A percentile compares a stretch with the other conserved stretches of the same genome.
phyloP scores from a whole-genome alignment of 2,888 invertebrate genomes.

The Hydrotaea diabolus region DNA sequence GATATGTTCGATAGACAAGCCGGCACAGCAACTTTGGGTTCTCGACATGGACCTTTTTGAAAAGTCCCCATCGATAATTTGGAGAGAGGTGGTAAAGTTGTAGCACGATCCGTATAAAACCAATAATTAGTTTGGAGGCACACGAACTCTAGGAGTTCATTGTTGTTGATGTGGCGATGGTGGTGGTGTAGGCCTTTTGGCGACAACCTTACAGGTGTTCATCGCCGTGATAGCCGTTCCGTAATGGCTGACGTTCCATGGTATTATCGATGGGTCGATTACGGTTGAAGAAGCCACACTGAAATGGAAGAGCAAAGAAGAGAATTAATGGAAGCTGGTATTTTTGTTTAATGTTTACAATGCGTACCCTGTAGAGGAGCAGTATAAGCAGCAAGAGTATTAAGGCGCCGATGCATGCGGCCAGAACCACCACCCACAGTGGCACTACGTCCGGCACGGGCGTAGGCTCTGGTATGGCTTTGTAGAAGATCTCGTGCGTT shows the following conservation, averaged over 20 bases:
- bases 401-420: conserved; percentile 90
- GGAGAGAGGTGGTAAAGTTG: not conserved
- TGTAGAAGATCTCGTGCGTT: conserved; percentile 87
- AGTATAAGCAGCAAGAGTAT: conserved; percentile 89
- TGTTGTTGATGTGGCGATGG: conserved; percentile 25
- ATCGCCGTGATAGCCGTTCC: conserved; percentile 88
- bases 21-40: not conserved
- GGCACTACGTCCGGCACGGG: conserved; percentile 88
- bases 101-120: conserved; percentile 41
- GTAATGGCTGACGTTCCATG: conserved; percentile 91
- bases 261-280: conserved; percentile 89
- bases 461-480: conserved; percentile 85
- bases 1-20: conserved; percentile 29
- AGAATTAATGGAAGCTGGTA: not conserved
- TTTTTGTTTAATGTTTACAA: not conserved
- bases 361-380: conserved; percentile 89
- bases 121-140: conserved; percentile 38
- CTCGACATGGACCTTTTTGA: conserved; percentile 43
- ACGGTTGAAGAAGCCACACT: conserved; percentile 97
- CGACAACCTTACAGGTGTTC: conserved; percentile 85
- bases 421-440: conserved; percentile 92
- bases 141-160: conserved; percentile 54
- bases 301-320: conserved; percentile 72
- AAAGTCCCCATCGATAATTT: conserved; percentile 32
- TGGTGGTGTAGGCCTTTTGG: conserved; percentile 12